Evolutionary conservation across 2,113 vertebrate genomes (phyloP).

Genomic region (Rutilus rutilus): DNA sequence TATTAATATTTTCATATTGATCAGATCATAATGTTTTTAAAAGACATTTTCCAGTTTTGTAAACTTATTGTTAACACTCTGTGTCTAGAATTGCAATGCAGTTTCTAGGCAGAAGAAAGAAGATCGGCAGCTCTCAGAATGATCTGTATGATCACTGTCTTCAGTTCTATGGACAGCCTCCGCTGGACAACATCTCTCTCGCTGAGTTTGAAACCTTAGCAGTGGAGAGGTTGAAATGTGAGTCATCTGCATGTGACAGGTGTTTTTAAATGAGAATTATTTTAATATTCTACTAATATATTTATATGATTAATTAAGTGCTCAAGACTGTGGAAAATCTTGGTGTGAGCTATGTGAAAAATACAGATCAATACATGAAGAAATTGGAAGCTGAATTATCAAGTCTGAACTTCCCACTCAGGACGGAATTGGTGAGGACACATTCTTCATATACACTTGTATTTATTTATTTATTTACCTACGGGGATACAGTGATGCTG

Average conservation of each 20-base stretch:
- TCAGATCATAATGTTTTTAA: not conserved
- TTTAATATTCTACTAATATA: not conserved
- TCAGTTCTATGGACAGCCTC: slow-evolving; percentile 90
- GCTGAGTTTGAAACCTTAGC: slow-evolving; percentile 91
- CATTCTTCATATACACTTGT: not conserved
- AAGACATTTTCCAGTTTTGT: not conserved
- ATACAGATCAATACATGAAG: slow-evolving; percentile 68
- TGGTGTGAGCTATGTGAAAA: slow-evolving; percentile 83
- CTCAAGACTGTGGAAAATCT: slow-evolving; percentile 90
- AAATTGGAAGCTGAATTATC: slow-evolving; percentile 78
- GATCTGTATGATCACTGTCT: slow-evolving; percentile 83
- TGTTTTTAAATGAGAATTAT: not conserved
- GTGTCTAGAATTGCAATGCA: slow-evolving; percentile 63
- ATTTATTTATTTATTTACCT: not conserved
- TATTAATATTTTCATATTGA: not conserved
- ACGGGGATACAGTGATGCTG: no score
- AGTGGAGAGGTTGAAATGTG: slow-evolving; percentile 88
- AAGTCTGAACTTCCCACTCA: slow-evolving; percentile 84
- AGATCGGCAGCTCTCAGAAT: slow-evolving; percentile 61
- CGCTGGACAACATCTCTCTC: slow-evolving; percentile 87
- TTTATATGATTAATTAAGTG: slow-evolving; percentile 71
- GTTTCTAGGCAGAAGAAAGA: slow-evolving; percentile 65
- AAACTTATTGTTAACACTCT: not conserved
- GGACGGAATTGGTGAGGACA: slow-evolving; percentile 69
- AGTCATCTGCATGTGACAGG: slow-evolving; percentile 60